Conservation (phyloP, 2,797 vertebrate species). For the Rhinoraja longicauda region DNA sequence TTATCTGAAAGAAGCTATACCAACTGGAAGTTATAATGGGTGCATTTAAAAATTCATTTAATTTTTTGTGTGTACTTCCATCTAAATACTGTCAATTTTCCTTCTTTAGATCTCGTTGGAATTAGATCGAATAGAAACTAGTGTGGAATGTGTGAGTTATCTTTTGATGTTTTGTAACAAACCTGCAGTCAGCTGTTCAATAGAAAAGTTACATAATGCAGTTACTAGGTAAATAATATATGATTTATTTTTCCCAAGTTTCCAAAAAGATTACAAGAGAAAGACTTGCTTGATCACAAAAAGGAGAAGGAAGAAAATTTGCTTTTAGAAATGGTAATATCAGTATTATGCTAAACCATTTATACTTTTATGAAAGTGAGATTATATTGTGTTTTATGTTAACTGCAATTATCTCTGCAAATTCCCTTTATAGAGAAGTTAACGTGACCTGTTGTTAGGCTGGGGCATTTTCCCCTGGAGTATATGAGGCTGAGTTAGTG, state of each 20-base stretch:
- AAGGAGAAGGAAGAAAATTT: constrained; percentile 82
- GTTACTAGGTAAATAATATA: background rate
- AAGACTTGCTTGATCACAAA: constrained; percentile 80
- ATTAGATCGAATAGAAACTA: constrained; percentile 87
- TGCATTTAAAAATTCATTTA: constrained; percentile 31
- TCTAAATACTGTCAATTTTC: background rate
- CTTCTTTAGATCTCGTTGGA: constrained; percentile 77
- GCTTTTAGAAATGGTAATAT: constrained; percentile 78
- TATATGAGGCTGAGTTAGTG: too few species aligned
- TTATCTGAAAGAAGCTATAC: background rate
- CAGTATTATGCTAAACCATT: background rate
- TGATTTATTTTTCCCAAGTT: constrained; percentile 55
- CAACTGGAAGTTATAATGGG: constrained; percentile 27
- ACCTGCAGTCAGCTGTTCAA: background rate
- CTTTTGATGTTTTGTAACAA: constrained; percentile 20
- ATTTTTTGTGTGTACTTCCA: background rate
- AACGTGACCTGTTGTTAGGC: background rate
- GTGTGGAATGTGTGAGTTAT: constrained; percentile 73
- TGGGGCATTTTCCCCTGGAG: too few species aligned
- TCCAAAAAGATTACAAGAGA: constrained; percentile 77
- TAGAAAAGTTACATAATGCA: background rate
- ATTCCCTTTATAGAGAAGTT: too few species aligned
- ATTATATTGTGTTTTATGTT: background rate
- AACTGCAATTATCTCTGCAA: background rate
- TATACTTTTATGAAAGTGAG: background rate